Percentiles rank a stretch among this genome's conserved stretches.
Conservation (phyloP, 1,140 invertebrate species). For the Bombus superbus region DNA sequence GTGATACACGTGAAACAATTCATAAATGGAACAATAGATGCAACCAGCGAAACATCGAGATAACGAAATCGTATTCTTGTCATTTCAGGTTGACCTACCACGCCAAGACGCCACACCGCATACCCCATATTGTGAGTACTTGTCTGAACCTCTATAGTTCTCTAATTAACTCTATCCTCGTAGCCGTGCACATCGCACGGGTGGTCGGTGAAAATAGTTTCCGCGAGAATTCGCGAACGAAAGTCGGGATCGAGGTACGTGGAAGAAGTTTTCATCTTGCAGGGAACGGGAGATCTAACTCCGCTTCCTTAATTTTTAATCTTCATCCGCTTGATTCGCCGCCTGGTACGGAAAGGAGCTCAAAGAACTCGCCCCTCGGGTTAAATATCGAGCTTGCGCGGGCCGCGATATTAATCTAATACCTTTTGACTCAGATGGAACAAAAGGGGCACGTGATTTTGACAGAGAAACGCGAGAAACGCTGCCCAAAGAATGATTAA, state of each 20-base stretch:
- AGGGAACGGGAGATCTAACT: neutral
- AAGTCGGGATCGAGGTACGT: too few species aligned
- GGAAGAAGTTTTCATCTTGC: conserved; percentile 26
- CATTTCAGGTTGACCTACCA: conserved; percentile 64
- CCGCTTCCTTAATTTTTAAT: conserved; percentile 59
- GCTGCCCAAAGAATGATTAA: conserved; percentile 36
- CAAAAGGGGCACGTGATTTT: conserved; percentile 3
- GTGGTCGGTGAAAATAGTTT: neutral
- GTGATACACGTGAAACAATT: too few species aligned
- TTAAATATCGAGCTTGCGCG: conserved; percentile 48
- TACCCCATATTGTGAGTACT: conserved; percentile 68
- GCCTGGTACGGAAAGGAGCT: conserved; percentile 34
- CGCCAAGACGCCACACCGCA: conserved; percentile 70
- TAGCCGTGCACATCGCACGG: neutral
- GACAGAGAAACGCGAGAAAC: conserved; percentile 11
- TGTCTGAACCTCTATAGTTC: neutral
- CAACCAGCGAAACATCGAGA: neutral
- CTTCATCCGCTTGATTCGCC: conserved; percentile 47
- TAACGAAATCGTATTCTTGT: conserved; percentile 6
- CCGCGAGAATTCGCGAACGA: conserved; percentile 2
- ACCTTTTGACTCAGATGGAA: conserved; percentile 14
- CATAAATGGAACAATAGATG: neutral
- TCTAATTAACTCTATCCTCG: conserved; percentile 7
- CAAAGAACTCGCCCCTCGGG: conserved; percentile 37
- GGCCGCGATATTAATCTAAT: conserved; percentile 31